phyloP scores from a whole-genome alignment of 1,140 invertebrate species.

The Drosophila obscura region DNA sequence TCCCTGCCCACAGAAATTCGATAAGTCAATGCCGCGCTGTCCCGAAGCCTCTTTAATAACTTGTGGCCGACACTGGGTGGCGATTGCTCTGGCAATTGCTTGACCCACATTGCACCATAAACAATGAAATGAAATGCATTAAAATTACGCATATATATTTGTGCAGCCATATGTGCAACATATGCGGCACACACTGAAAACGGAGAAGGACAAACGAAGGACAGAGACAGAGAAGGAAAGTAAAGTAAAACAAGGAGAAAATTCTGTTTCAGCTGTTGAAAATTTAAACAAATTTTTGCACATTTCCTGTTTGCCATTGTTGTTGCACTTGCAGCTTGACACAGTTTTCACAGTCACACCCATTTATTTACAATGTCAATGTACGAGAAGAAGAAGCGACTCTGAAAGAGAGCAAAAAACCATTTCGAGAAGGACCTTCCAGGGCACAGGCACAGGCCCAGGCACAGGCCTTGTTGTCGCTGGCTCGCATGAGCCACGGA shows the following conservation, averaged over 20 bases:
- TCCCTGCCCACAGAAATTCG: no score
- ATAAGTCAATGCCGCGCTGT: no score
- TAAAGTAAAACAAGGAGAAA: no score
- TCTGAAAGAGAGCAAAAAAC: no score
- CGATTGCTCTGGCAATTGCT: conserved; percentile 60
- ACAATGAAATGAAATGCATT: conserved; percentile 66
- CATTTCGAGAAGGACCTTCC: no score
- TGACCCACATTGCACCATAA: conserved; percentile 54
- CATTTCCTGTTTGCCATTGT: conserved; percentile 56
- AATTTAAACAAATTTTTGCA: conserved; percentile 78
- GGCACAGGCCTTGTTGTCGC: conserved; percentile 31
- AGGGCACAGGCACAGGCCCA: no score
- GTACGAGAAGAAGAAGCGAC: conserved; percentile 13
- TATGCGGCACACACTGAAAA: conserved; percentile 13
- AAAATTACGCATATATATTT: conserved; percentile 18
- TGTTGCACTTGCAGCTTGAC: conserved; percentile 71
- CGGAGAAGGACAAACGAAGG: neutral
- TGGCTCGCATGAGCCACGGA: conserved; percentile 27
- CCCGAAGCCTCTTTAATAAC: neutral
- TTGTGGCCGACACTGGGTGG: neutral
- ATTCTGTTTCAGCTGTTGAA: conserved; percentile 31
- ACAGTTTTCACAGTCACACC: conserved; percentile 73
- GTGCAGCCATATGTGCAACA: conserved; percentile 23
- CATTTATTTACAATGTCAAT: conserved; percentile 77
- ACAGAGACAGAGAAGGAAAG: no score